Evolutionary conservation across 2,888 invertebrate species (phyloP).

Genomic region (Apamea anceps): DNA sequence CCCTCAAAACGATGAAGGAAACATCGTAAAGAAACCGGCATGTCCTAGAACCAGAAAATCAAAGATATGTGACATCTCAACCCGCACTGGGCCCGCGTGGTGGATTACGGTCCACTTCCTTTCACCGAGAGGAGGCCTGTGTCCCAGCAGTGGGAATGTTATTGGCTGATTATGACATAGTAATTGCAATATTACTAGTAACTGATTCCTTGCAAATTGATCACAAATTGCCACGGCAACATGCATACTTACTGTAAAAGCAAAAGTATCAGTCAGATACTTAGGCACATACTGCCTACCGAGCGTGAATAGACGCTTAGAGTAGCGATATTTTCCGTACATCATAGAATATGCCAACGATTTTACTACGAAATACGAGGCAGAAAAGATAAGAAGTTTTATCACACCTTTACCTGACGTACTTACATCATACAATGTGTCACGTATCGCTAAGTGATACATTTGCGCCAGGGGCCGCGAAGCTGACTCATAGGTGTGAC

Average conservation of each 20-base stretch:
- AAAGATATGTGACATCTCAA: no score
- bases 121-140: no score
- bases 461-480: constrained; percentile 38
- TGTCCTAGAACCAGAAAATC: no score
- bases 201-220: background rate
- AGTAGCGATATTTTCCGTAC: constrained; percentile 7
- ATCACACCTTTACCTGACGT: constrained; percentile 44
- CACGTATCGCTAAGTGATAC: constrained; percentile 56
- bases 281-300: background rate
- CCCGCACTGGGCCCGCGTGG: no score
- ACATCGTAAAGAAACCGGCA: no score
- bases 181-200: background rate
- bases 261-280: background rate
- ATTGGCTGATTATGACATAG: background rate
- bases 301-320: constrained; percentile 12
- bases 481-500: constrained; percentile 58
- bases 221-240: background rate
- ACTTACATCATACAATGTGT: constrained; percentile 49
- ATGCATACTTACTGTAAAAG: background rate
- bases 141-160: no score
- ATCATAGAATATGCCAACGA: background rate
- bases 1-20: no score
- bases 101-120: no score
- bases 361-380: constrained; percentile 44
- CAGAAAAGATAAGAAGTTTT: constrained; percentile 50